Percentiles rank a stretch among this genome's conserved stretches.
Conservation (phyloP, 2,888 invertebrate genomes). For the Acleris cristana region DNA sequence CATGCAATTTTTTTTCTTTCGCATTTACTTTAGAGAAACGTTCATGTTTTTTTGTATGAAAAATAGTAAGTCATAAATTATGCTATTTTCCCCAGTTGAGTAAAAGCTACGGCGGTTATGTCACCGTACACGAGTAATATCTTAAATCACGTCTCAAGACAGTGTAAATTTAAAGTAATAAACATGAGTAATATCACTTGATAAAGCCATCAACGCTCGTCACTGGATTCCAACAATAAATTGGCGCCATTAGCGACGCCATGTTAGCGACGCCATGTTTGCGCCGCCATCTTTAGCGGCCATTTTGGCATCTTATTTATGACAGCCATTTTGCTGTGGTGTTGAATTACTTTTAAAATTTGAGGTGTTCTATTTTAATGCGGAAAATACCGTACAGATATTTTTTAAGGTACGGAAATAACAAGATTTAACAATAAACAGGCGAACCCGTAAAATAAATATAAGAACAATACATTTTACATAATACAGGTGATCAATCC, state of each 20-base stretch:
- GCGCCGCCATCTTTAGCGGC: conserved; percentile 41
- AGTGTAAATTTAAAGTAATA: conserved; percentile 4
- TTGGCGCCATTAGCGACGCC: conserved; percentile 43
- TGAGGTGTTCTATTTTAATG: conserved; percentile 1
- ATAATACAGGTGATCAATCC: too few relatives aligned
- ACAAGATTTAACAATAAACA: too few relatives aligned
- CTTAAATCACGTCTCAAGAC: not conserved
- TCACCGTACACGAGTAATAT: not conserved
- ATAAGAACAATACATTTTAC: too few relatives aligned
- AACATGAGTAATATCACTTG: conserved; percentile 13
- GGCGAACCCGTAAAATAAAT: too few relatives aligned
- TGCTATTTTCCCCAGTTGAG: too few relatives aligned
- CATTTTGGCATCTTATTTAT: conserved; percentile 49
- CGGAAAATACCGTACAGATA: not conserved
- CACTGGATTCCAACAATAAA: conserved; percentile 42
- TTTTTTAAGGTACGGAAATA: too few relatives aligned
- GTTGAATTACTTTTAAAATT: conserved; percentile 15
- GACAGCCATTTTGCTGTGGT: conserved; percentile 44
- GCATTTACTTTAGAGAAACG: too few relatives aligned
- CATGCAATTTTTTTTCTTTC: too few relatives aligned
- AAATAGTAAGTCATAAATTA: too few relatives aligned
- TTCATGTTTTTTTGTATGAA: too few relatives aligned
- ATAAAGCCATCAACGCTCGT: conserved; percentile 19
- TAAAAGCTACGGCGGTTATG: too few relatives aligned
- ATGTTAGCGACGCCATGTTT: conserved; percentile 36